Percentiles rank a stretch among this genome's conserved stretches.
phyloP scores from a whole-genome alignment of 2,797 vertebrate species.

The Microctenopoma stevenorrisi region DNA sequence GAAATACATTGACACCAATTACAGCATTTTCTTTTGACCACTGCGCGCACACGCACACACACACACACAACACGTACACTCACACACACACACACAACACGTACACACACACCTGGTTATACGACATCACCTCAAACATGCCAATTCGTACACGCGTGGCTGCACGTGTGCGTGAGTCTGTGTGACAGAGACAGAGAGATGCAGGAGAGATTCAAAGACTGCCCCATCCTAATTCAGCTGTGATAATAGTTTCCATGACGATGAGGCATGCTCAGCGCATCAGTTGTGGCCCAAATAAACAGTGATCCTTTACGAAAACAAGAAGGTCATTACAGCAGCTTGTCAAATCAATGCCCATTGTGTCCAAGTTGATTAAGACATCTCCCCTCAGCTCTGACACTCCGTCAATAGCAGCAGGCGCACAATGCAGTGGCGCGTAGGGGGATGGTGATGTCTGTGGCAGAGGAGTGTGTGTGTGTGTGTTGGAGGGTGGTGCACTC shows the following conservation, averaged over 20 bases:
- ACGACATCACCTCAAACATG: conserved; percentile 36
- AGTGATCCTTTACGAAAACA: conserved; percentile 99
- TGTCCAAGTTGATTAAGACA: conserved; percentile 99
- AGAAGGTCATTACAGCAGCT: conserved; percentile 99
- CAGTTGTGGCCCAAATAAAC: conserved; percentile 92
- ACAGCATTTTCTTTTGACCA: conserved; percentile 64
- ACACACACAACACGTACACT: no score
- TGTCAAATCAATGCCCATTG: conserved; percentile 99
- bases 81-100: no score
- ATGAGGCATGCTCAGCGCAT: conserved; percentile 86
- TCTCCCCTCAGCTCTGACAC: conserved; percentile 95
- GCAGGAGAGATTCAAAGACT: conserved; percentile 43
- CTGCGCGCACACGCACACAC: neutral
- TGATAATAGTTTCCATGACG: conserved; percentile 97
- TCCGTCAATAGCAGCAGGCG: conserved; percentile 93
- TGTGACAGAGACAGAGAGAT: conserved; percentile 11
- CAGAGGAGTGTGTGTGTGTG: conserved; percentile 21
- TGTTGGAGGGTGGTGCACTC: conserved; percentile 2
- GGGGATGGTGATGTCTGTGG: conserved; percentile 28
- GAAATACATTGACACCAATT: conserved; percentile 73
- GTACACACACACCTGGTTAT: neutral
- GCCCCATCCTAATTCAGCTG: conserved; percentile 64
- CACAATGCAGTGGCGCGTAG: conserved; percentile 75
- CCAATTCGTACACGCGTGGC: conserved; percentile 26
- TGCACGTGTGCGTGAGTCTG: conserved; percentile 2